Conservation (phyloP, 2,797 vertebrate genomes). For the Limosa lapponica region DNA sequence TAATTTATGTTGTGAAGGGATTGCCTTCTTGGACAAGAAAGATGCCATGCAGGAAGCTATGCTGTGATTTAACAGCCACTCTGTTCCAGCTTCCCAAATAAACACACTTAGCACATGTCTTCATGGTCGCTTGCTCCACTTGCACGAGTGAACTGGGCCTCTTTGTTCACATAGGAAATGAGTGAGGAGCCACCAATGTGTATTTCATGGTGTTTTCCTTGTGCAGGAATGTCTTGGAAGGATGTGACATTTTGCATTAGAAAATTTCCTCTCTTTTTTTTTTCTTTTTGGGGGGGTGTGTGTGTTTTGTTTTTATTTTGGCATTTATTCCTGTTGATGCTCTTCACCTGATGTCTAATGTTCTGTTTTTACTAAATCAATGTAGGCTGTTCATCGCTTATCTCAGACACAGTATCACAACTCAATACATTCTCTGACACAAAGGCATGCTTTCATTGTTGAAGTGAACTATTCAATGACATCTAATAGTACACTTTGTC, state of each 20-base stretch:
- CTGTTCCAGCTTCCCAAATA: background rate
- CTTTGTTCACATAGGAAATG: background rate
- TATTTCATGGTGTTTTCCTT: background rate
- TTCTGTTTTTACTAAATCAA: background rate
- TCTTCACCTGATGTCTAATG: background rate
- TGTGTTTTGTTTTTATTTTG: background rate
- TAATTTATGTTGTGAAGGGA: slow-evolving; percentile 10
- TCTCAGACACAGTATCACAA: background rate
- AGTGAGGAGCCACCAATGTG: background rate
- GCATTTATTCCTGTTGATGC: background rate
- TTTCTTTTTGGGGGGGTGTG: too few species aligned
- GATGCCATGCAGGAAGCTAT: background rate
- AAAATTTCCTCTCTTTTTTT: background rate
- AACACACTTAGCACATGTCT: background rate
- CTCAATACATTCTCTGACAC: background rate
- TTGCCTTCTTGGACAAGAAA: slow-evolving; percentile 7
- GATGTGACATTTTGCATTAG: background rate
- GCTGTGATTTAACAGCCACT: background rate
- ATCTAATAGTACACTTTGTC: background rate
- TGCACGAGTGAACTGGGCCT: background rate
- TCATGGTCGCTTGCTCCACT: background rate
- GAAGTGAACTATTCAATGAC: background rate
- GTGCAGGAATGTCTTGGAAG: background rate
- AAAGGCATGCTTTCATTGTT: background rate
- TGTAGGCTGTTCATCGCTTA: background rate